Percentiles rank a stretch among this genome's conserved stretches.
These are phyloP conservation scores for Varecia variegata DNA, from an alignment of 2,797 vertebrate species.

Conservation along the genomic window DNA sequence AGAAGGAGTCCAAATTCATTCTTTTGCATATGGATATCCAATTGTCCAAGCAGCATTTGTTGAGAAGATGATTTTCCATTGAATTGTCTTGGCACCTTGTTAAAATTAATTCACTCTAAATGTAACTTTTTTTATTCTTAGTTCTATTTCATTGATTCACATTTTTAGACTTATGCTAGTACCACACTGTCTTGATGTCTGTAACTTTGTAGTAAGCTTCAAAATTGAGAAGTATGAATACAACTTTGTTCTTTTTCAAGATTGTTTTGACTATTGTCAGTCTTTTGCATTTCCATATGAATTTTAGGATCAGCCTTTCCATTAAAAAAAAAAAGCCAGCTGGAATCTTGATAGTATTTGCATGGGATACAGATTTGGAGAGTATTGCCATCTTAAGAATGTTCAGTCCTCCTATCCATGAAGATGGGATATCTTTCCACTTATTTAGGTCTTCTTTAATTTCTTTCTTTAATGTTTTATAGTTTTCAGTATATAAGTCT, in stretches of 20 bases:
- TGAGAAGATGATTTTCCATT: neutral
- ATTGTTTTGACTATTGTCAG: neutral
- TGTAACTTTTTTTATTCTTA: neutral
- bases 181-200: neutral
- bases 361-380: neutral
- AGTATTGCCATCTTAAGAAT: neutral
- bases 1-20: neutral
- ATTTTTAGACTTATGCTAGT: neutral
- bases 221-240: neutral
- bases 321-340: neutral
- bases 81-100: neutral
- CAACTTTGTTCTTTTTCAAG: neutral
- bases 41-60: neutral
- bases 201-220: neutral
- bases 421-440: neutral
- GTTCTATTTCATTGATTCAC: neutral
- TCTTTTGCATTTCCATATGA: neutral
- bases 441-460: neutral
- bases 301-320: neutral
- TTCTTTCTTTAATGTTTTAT: neutral
- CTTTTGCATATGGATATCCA: neutral
- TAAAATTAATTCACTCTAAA: neutral
- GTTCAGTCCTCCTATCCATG: neutral
- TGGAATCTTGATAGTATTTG: neutral
- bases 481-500: neutral